These are phyloP conservation scores for Gouania willdenowi DNA, from an alignment of 2,797 vertebrate genomes.

Conservation along the genomic window DNA sequence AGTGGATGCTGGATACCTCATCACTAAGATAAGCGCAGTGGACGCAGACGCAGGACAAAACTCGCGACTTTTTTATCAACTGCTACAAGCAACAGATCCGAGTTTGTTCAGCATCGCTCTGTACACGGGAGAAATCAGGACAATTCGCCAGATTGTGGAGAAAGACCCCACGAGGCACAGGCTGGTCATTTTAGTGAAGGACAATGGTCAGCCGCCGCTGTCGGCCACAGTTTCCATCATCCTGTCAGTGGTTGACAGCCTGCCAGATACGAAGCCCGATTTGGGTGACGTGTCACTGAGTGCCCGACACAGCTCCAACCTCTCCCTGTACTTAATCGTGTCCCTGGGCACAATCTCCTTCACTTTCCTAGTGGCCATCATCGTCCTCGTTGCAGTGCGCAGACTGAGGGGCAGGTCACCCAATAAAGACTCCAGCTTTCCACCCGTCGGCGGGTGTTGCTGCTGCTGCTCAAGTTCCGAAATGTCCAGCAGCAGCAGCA, in stretches of 20 bases:
- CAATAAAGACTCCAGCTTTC: slow-evolving; percentile 50
- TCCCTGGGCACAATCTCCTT: slow-evolving; percentile 84
- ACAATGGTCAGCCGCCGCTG: slow-evolving; percentile 85
- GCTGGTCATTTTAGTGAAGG: slow-evolving; percentile 83
- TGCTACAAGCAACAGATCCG: slow-evolving; percentile 79
- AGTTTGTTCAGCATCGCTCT: slow-evolving; percentile 82
- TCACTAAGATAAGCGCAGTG: slow-evolving; percentile 76
- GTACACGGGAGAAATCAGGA: slow-evolving; percentile 87
- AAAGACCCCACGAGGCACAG: slow-evolving; percentile 77
- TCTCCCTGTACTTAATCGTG: slow-evolving; percentile 83
- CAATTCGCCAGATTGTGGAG: slow-evolving; percentile 77
- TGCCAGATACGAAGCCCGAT: slow-evolving; percentile 79
- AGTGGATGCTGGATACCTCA: slow-evolving; percentile 79
- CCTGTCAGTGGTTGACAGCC: slow-evolving; percentile 84
- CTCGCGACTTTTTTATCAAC: slow-evolving; percentile 83
- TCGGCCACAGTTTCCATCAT: slow-evolving; percentile 86
- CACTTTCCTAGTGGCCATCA: slow-evolving; percentile 84
- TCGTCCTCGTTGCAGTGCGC: slow-evolving; percentile 80
- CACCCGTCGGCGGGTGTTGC: slow-evolving; percentile 23
- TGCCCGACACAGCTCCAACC: slow-evolving; percentile 68
- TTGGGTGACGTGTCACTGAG: slow-evolving; percentile 78
- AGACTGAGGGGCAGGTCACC: slow-evolving; percentile 66
- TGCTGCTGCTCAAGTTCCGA: slow-evolving; percentile 66
- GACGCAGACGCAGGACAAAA: slow-evolving; percentile 77
- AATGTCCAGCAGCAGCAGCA: slow-evolving; percentile 39